phyloP scores from a whole-genome alignment of 2,888 invertebrate species.

The Calephelis perditalis region DNA sequence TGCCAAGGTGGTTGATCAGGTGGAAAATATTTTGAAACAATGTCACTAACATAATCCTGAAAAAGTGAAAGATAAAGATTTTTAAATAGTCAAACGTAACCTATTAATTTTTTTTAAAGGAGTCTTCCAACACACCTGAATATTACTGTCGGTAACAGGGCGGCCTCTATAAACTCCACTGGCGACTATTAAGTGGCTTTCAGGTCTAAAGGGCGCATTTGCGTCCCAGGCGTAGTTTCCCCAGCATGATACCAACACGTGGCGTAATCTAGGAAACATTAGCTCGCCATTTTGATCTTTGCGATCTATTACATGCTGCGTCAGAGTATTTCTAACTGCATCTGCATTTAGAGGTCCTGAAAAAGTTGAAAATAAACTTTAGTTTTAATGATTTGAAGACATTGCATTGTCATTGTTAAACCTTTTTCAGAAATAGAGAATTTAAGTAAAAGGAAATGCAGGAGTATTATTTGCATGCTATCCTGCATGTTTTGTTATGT shows the following conservation, averaged over 20 bases:
- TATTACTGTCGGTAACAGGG: slow-evolving; percentile 83
- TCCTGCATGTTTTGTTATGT: too few species aligned
- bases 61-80: slow-evolving; percentile 24
- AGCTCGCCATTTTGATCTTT: slow-evolving; percentile 78
- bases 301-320: slow-evolving; percentile 69
- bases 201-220: slow-evolving; percentile 77
- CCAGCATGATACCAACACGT: slow-evolving; percentile 83
- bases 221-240: slow-evolving; percentile 88
- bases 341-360: slow-evolving; percentile 73
- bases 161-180: slow-evolving; percentile 83
- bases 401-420: too few species aligned
- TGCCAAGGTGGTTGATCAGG: slow-evolving; percentile 88
- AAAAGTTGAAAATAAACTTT: slow-evolving; percentile 11
- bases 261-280: slow-evolving; percentile 82
- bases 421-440: neutral
- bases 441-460: too few species aligned
- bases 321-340: slow-evolving; percentile 66
- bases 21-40: slow-evolving; percentile 87
- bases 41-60: slow-evolving; percentile 87
- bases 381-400: too few species aligned
- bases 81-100: too few species aligned
- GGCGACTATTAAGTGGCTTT: slow-evolving; percentile 83
- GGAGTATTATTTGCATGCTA: too few species aligned
- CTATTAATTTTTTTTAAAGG: too few species aligned
- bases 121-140: slow-evolving; percentile 76